phyloP scores from a whole-genome alignment of 2,888 invertebrate genomes.

The Thereva unica region DNA sequence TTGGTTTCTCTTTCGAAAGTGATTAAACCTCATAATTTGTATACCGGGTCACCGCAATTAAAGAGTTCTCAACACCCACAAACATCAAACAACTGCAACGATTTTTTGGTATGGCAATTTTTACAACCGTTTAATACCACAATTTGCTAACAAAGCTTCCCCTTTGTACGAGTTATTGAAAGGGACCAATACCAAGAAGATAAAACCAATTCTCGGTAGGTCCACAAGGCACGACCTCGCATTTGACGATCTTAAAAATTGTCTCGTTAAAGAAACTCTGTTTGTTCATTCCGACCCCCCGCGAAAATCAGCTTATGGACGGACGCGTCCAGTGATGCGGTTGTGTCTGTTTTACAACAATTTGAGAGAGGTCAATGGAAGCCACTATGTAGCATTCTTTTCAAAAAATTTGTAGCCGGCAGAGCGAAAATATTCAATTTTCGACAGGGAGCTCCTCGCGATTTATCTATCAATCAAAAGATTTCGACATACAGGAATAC shows the following conservation, averaged over 20 bases:
- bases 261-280: not conserved
- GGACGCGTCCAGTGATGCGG: slow-evolving; percentile 50
- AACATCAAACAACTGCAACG: not conserved
- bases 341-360: slow-evolving; percentile 54
- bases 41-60: no score
- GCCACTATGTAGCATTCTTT: slow-evolving; percentile 52
- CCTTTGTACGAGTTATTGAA: not conserved
- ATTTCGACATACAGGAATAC: slow-evolving; percentile 50
- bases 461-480: slow-evolving; percentile 48
- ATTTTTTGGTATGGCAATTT: not conserved
- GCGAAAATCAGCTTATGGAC: not conserved
- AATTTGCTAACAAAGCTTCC: not conserved
- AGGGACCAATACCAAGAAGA: not conserved
- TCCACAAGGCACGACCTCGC: not conserved
- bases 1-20: no score
- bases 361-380: slow-evolving; percentile 40
- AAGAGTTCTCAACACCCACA: not conserved
- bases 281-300: not conserved
- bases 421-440: slow-evolving; percentile 49
- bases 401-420: slow-evolving; percentile 48
- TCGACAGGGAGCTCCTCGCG: slow-evolving; percentile 52
- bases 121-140: not conserved
- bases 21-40: no score
- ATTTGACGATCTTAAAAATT: not conserved
- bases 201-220: not conserved